Evolutionary conservation across 2,113 vertebrate genomes (phyloP), one percentile per base, ranked within the genome.

Genomic region (Aegithalos caudatus): DNA sequence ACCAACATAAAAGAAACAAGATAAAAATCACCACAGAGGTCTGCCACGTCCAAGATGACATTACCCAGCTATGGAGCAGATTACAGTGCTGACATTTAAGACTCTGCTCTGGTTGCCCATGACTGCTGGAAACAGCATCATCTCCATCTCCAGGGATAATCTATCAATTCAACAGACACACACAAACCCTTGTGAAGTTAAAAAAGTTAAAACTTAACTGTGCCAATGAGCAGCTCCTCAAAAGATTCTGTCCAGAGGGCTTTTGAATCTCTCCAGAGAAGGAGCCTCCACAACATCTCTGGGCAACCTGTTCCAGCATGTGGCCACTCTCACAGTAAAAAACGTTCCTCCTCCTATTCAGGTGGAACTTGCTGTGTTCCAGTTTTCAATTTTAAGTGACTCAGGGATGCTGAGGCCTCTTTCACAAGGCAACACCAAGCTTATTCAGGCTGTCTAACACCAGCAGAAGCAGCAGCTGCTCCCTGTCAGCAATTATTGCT

Each of bases 401-500:
- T 31, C 70, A 53, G 65, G 35, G 80, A 71, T 84, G 86, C 88
- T 64, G 82, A 93, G 29, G n/a, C 64, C 35, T 38, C 71, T 88
- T 57, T 70, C 67, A 86, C 47, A 23, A 51, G 58, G 47, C 79
- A 93, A 54, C 2, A 0, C 42, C 21, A 51, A 79, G 62, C 57
- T 90, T 51, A 79, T 81, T 89, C 27, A 40, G 87, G 81, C 79
- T 90, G 79, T 44, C 0, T 0, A 90, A 38, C 67, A 81, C 45
- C 82, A 93, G 67, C 50, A 93, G 82, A 86, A 94, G 79, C 58
- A 64, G 73, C 81, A 92, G 82, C 67, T 74, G 72, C 79, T 94
- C 71, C 66, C 85, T 80, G 58, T 37, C 86, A 92, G 79, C 64
- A 90, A 66, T 86, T 66, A 92, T 1, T 50, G 38, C 83, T 74